Conservation (phyloP, 53 echinoderm and acorn worm species). For the Holothuria scabra region DNA sequence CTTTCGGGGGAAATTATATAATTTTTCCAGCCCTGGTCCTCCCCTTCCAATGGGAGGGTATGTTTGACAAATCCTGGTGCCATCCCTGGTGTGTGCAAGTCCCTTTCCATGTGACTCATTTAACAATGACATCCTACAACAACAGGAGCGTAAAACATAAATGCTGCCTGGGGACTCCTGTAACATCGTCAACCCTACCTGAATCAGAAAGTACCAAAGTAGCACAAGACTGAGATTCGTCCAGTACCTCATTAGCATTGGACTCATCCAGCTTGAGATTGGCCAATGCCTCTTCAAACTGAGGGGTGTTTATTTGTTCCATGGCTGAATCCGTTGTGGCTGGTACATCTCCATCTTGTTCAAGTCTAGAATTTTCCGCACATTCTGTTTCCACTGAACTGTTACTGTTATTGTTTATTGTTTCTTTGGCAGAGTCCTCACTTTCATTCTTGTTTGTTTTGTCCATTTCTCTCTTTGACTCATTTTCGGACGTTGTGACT, state of each 20-base stretch:
- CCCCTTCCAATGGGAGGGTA: too few species aligned
- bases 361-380: slow-evolving; percentile 42
- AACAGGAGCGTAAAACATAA: too few species aligned
- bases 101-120: too few species aligned
- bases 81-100: too few species aligned
- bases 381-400: slow-evolving; percentile 14
- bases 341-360: slow-evolving; percentile 27
- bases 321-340: slow-evolving; percentile 31
- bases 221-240: slow-evolving; percentile 46
- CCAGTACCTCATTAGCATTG: slow-evolving; percentile 55
- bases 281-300: slow-evolving; percentile 76
- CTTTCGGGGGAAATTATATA: too few species aligned
- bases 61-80: too few species aligned
- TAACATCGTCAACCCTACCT: slow-evolving; percentile 52
- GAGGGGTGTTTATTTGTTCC: slow-evolving; percentile 65
- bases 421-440: slow-evolving; percentile 28
- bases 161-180: too few species aligned
- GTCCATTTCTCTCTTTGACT: not conserved
- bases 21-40: too few species aligned
- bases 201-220: slow-evolving; percentile 65
- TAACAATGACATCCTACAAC: too few species aligned
- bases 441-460: not conserved
- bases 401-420: slow-evolving; percentile 41
- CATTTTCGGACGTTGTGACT: not conserved
- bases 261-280: slow-evolving; percentile 65